Evolutionary conservation across 2,888 invertebrate genomes (phyloP).

Genomic region (Neocrepidodera transversa): DNA sequence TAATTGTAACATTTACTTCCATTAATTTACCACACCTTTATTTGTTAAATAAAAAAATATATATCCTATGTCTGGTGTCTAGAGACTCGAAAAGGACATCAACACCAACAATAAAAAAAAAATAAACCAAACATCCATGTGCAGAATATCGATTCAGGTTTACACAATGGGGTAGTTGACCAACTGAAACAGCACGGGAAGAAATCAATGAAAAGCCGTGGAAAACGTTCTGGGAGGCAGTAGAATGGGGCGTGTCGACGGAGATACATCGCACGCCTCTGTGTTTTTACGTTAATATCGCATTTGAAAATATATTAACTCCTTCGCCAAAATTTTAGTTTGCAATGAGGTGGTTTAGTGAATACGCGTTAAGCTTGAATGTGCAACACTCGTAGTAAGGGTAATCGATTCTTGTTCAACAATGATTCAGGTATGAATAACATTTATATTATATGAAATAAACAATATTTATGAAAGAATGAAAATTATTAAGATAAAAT

Average conservation of each 20-base stretch:
- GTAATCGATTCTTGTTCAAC: constrained; percentile 24
- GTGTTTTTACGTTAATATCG: constrained; percentile 34
- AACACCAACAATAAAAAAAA: background rate
- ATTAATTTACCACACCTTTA: background rate
- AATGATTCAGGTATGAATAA: constrained; percentile 37
- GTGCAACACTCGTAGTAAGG: constrained; percentile 28
- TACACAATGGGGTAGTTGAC: constrained; percentile 50
- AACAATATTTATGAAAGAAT: no score
- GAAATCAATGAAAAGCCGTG: constrained; percentile 49
- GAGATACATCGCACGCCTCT: constrained; percentile 43
- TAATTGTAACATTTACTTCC: no score
- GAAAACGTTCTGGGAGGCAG: constrained; percentile 47
- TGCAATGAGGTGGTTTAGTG: constrained; percentile 16
- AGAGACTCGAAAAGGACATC: constrained; percentile 6
- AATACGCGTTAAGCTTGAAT: constrained; percentile 19
- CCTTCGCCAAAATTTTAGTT: constrained; percentile 20
- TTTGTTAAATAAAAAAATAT: background rate
- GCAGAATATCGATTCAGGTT: constrained; percentile 45
- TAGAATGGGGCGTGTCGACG: constrained; percentile 59
- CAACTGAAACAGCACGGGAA: constrained; percentile 45
- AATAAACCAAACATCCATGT: constrained; percentile 20
- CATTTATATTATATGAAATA: background rate
- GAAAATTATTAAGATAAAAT: background rate
- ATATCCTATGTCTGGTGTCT: background rate
- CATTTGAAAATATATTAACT: constrained; percentile 21